A percentile compares a stretch with the other conserved stretches of the same genome.
These are phyloP conservation scores for Lepetodrilus schrolli DNA, from an alignment of 2,888 invertebrate species.

Conservation along the genomic window DNA sequence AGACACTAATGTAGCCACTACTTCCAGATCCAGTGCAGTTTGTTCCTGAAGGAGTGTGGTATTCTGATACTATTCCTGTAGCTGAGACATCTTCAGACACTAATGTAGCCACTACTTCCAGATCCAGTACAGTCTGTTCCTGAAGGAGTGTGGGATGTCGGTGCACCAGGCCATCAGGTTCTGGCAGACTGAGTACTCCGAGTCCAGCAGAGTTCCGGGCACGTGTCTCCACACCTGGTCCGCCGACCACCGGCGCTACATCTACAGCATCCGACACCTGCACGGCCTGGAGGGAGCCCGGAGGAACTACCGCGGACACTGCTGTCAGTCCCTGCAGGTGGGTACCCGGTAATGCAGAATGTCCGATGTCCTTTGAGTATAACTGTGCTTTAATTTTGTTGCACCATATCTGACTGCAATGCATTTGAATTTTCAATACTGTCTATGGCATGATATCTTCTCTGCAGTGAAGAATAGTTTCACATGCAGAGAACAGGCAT, in stretches of 20 bases:
- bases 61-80: too few relatives aligned
- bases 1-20: too few relatives aligned
- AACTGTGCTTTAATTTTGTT: too few relatives aligned
- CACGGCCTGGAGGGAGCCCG: conserved; percentile 84
- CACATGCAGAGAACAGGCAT: too few relatives aligned
- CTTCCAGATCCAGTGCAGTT: conserved; percentile 79
- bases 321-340: conserved; percentile 80
- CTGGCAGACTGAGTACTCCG: conserved; percentile 82
- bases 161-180: conserved; percentile 81
- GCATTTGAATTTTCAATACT: too few relatives aligned
- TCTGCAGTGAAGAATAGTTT: too few relatives aligned
- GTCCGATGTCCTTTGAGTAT: neutral
- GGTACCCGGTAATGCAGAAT: conserved; percentile 38
- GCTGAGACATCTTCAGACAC: too few relatives aligned
- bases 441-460: too few relatives aligned
- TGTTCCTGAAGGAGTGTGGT: conserved; percentile 84
- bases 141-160: conserved; percentile 84
- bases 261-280: conserved; percentile 83
- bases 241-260: conserved; percentile 80
- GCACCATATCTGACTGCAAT: too few relatives aligned
- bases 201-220: conserved; percentile 73
- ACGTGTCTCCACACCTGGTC: conserved; percentile 82
- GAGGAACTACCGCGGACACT: conserved; percentile 80
- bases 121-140: conserved; percentile 82
- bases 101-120: conserved; percentile 45